These are phyloP conservation scores for Albula glossodonta DNA, from an alignment of 2,113 vertebrate species.

Conservation along the genomic window DNA sequence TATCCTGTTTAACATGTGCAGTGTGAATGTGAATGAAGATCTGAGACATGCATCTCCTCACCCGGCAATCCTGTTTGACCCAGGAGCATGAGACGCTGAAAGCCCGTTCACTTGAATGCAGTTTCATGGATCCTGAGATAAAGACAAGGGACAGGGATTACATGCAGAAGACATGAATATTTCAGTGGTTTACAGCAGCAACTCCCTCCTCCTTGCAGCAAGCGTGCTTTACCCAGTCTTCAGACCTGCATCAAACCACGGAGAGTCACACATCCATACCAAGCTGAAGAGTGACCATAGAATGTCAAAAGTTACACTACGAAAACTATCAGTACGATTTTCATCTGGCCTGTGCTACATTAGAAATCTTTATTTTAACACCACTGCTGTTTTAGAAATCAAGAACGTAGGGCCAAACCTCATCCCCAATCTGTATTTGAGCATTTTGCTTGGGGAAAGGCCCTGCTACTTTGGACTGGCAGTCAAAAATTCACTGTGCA, in stretches of 20 bases:
- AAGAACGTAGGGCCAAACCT: not conserved
- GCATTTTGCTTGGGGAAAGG: not conserved
- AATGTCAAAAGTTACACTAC: not conserved
- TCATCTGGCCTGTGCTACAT: not conserved
- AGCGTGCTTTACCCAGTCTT: not conserved
- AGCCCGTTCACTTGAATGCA: not conserved
- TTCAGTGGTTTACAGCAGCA: not conserved
- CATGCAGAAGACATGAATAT: not conserved
- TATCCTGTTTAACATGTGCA: no score
- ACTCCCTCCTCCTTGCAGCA: not conserved
- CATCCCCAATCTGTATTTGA: not conserved
- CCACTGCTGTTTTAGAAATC: not conserved
- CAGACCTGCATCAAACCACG: not conserved
- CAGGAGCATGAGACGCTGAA: not conserved
- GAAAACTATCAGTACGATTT: not conserved
- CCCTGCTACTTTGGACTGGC: not conserved
- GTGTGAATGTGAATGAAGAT: not conserved
- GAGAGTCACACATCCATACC: not conserved
- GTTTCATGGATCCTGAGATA: not conserved
- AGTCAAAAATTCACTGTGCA: not conserved
- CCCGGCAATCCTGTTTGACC: not conserved
- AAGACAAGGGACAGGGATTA: not conserved
- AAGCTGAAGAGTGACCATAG: not conserved
- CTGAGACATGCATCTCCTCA: not conserved
- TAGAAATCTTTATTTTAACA: not conserved